Evolutionary conservation across 2,888 invertebrate species (phyloP), one percentile per base, ranked within the genome.

Genomic region (Mythimna albipuncta): DNA sequence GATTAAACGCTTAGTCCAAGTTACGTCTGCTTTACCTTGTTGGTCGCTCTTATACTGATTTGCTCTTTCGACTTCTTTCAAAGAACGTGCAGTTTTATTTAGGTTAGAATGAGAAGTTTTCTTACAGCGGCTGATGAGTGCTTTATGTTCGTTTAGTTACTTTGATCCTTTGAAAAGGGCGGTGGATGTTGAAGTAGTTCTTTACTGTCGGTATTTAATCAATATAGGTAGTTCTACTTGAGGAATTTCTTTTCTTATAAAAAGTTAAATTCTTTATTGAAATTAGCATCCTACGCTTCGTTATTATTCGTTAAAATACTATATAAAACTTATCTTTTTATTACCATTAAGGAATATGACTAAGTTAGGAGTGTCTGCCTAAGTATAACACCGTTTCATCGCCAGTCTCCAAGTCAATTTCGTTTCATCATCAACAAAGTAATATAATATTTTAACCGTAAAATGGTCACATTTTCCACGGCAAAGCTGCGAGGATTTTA

Each of bases 391-490:
- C 21, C 16, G 5, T 26, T 54, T 41, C 10, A 10, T 32, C n/a
- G 19, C 6, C 26, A 32, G 19, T 77, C 69, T 62, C 64, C 64
- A 71, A 83, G 77, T 81, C 77, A 75, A 77, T 72, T 77, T 62
- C 57, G 65, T 79, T 79, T 71, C 72, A 79, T 76, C 69, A 69
- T 75, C 64, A 72, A 86, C 86, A 85, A 85, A 82, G 83, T 88
- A 82, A 85, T 81, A 74, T 82, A 78, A 85, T 82, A 85, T 85
- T 85, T 84, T 78, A 77, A 75, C 77, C 81, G 74, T 87, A 85
- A 87, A 88, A 79, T 79, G 69, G 69, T 76, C 82, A 71, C 70
- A 73, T 82, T 84, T 85, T 81, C 76, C 54, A 52, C 64, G 64
- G 67, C 74, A 69, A 69, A 72, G 73, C 66, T 76, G 78, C 72